Percentiles rank a stretch among this genome's conserved stretches.
Conservation (phyloP, 2,797 vertebrate species). For the Triplophysa bombifrons region DNA sequence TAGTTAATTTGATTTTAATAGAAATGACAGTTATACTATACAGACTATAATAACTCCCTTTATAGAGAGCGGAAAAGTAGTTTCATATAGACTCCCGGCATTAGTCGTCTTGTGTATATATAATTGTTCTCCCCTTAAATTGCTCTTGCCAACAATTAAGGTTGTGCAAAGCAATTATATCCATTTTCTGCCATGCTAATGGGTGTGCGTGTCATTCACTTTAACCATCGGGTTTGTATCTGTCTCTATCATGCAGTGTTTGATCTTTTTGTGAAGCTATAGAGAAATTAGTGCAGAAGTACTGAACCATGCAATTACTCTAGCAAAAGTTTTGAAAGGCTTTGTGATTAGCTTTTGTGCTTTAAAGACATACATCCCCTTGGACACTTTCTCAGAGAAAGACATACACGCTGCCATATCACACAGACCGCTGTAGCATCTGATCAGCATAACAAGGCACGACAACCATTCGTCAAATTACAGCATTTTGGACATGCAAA, state of each 20-base stretch:
- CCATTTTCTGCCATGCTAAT: conserved; percentile 62
- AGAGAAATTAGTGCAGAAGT: conserved; percentile 45
- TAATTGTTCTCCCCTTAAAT: conserved; percentile 59
- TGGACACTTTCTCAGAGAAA: conserved; percentile 9
- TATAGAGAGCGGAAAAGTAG: conserved; percentile 50
- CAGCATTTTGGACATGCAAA: conserved; percentile 1
- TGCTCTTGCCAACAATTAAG: conserved; percentile 61
- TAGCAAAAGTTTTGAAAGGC: conserved; percentile 47
- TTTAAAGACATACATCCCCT: conserved; percentile 36
- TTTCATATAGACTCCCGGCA: conserved; percentile 49
- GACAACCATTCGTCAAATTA: conserved; percentile 1
- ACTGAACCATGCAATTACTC: conserved; percentile 46
- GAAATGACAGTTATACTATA: conserved; percentile 57
- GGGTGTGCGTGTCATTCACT: conserved; percentile 59
- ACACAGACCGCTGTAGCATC: conserved; percentile 10
- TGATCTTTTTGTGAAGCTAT: conserved; percentile 35
- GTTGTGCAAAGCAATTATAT: conserved; percentile 61
- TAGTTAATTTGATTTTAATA: conserved; percentile 59
- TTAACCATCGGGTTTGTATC: conserved; percentile 53
- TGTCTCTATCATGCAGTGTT: conserved; percentile 40
- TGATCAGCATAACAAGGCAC: background rate
- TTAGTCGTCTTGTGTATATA: conserved; percentile 56
- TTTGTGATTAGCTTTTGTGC: conserved; percentile 48
- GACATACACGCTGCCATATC: conserved; percentile 3
- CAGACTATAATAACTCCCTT: conserved; percentile 58